phyloP scores from a whole-genome alignment of 2,797 vertebrate genomes.

The Melopsittacus undulatus region DNA sequence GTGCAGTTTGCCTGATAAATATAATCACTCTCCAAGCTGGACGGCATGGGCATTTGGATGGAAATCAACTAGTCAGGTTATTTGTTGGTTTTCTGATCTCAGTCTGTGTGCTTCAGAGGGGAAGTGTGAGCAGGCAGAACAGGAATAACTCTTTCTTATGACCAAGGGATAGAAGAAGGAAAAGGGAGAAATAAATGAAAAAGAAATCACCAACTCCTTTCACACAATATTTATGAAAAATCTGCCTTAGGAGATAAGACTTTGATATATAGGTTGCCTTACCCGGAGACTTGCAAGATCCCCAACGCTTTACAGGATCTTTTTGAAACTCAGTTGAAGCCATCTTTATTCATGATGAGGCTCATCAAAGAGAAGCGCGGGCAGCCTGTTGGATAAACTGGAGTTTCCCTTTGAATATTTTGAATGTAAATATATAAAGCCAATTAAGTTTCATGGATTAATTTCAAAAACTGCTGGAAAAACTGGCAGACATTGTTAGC shows the following conservation, averaged over 20 bases:
- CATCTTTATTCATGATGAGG: constrained; percentile 11
- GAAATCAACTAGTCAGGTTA: background rate
- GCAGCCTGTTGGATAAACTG: background rate
- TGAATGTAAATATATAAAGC: background rate
- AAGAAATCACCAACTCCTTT: background rate
- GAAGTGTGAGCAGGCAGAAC: background rate
- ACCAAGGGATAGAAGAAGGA: background rate
- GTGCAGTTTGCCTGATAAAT: background rate
- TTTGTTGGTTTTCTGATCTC: background rate
- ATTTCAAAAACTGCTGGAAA: background rate
- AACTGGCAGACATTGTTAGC: background rate
- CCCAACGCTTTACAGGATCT: background rate
- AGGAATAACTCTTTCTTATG: background rate
- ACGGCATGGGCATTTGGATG: background rate
- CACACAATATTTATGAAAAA: background rate
- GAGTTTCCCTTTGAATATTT: background rate
- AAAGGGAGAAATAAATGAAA: background rate
- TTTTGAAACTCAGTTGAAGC: background rate
- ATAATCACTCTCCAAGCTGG: background rate
- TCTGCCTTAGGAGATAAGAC: background rate
- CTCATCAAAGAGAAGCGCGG: background rate
- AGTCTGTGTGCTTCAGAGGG: background rate
- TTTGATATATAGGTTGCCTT: background rate
- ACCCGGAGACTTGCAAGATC: background rate
- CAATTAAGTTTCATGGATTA: constrained; percentile 16